These are phyloP conservation scores for Drosophila paranaensis DNA, from an alignment of 2,888 invertebrate species.

Conservation along the genomic window DNA sequence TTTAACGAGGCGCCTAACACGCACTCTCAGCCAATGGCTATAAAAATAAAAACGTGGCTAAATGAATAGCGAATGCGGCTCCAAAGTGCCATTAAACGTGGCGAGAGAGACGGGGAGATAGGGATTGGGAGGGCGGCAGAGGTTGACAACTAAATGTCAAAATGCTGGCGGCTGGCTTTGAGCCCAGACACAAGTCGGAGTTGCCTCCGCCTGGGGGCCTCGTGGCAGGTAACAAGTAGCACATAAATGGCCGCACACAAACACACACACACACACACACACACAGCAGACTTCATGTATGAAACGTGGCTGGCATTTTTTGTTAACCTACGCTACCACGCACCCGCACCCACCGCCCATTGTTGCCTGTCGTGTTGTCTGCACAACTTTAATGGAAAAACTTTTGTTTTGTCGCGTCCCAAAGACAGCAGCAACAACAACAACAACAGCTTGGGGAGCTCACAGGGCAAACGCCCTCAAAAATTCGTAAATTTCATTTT, in stretches of 20 bases:
- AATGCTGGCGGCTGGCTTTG: slow-evolving; percentile 38
- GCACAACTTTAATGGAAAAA: slow-evolving; percentile 81
- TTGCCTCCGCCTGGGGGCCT: slow-evolving; percentile 24
- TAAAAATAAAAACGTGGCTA: slow-evolving; percentile 44
- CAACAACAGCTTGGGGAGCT: neutral
- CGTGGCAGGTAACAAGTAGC: slow-evolving; percentile 74
- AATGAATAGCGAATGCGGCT: slow-evolving; percentile 50
- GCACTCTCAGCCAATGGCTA: slow-evolving; percentile 31
- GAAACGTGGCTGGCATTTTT: slow-evolving; percentile 41
- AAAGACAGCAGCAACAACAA: slow-evolving; percentile 30
- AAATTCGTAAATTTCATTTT: slow-evolving; percentile 66
- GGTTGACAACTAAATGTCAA: slow-evolving; percentile 53
- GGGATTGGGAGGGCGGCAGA: neutral
- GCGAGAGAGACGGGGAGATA: neutral
- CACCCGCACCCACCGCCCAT: neutral
- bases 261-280: neutral
- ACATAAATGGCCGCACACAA: slow-evolving; percentile 58
- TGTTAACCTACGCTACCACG: neutral
- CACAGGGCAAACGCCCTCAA: slow-evolving; percentile 39
- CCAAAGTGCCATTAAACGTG: slow-evolving; percentile 48
- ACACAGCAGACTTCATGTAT: slow-evolving; percentile 46
- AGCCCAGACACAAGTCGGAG: slow-evolving; percentile 31
- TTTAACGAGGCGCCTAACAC: slow-evolving; percentile 38
- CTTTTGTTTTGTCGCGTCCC: slow-evolving; percentile 74
- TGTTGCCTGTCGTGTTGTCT: slow-evolving; percentile 44